Conservation (phyloP, 2,113 vertebrate species). For the Amphiprion percula region DNA sequence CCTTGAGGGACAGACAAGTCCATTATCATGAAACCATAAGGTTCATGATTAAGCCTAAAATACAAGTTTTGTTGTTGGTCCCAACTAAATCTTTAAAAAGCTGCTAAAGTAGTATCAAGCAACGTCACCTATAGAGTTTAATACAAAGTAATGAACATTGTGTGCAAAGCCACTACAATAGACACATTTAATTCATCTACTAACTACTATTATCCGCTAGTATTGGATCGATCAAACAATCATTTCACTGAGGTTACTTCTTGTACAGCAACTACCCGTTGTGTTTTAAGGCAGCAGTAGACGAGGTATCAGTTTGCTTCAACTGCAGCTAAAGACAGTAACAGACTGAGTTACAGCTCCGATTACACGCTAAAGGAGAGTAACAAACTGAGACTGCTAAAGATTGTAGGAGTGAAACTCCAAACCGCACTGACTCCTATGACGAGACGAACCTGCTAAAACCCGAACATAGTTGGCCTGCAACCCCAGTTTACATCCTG, state of each 20-base stretch:
- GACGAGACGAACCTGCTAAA: conserved; percentile 2
- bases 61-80: no score
- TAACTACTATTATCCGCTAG: no score
- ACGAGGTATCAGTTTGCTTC: not conserved
- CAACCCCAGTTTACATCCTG: not conserved
- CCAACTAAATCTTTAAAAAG: no score
- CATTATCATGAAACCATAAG: no score
- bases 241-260: not conserved
- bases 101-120: no score
- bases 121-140: no score
- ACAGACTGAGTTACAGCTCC: conserved; percentile 5
- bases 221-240: not conserved
- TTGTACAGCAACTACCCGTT: not conserved
- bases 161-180: no score
- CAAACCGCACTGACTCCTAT: conserved; percentile 21
- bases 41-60: no score
- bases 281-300: not conserved
- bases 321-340: conserved; percentile 15
- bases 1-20: no score
- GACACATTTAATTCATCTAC: no score
- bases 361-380: not conserved
- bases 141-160: no score
- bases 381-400: not conserved
- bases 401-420: conserved; percentile 29
- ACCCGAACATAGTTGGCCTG: not conserved